Base-by-base conservation (phyloP, 2,888 invertebrate species). In the Trichopria drosophilae region DNA sequence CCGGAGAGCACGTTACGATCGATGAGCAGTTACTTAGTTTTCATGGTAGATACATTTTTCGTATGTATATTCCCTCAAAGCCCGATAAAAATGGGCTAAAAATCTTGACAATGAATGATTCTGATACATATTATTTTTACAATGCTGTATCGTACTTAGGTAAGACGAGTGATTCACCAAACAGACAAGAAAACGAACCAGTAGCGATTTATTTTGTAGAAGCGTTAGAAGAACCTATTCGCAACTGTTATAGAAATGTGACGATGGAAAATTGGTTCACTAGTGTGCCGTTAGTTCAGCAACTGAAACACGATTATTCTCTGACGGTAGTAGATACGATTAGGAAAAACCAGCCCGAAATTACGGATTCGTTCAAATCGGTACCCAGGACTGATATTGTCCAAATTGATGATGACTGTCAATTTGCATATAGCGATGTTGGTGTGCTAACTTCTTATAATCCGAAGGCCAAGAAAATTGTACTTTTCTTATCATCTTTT, bases 51-150 rank as follows among this genome's bases (percentile, higher is more conserved):
- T 64, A 61, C 16, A 31, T 29, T 7, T 65, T 65, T 24, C 48
- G 55, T 35, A 55, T 64, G 23, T 64, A 66, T 40, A n/a, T n/a
- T n/a, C n/a, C n/a, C n/a, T n/a, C n/a, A n/a, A n/a, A n/a, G n/a
- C n/a, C n/a, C n/a, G n/a, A 55, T 64, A 61, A 58, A 47, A 64
- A 62, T 39, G 62, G 63, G 1, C 10, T 66, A 5, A 64, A 63
- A 57, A 55, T 62, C 43, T 47, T 59, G 6, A 45, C 48, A 26
- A 18, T 62, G 6, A 57, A 59, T 34, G 60, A 58, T 28, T 15
- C 55, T 1, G 45, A 34, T 19, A 57, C 53, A 6, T 32, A 32
- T 18, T 57, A 58, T 18, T 45, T 53, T 49, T 35, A 47, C 29
- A 46, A 37, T 29, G 61, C 57, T 5, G 51, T 53, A 4, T 53